phyloP scores from a whole-genome alignment of 2,888 invertebrate species.

The Pemphredon lugubris region DNA sequence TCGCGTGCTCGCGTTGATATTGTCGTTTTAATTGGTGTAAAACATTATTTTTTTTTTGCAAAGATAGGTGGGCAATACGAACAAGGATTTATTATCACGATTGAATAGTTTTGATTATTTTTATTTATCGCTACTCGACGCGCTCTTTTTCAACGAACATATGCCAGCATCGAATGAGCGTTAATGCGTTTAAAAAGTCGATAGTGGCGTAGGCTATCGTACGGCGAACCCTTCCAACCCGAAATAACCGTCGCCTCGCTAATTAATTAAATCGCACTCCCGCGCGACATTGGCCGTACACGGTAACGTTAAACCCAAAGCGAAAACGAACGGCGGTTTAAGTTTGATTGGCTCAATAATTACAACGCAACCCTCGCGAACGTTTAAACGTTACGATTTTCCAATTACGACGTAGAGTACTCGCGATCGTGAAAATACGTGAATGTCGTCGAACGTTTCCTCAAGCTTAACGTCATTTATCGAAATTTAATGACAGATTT shows the following conservation, averaged over 20 bases:
- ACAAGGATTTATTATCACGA: too few relatives aligned
- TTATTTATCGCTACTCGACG: too few relatives aligned
- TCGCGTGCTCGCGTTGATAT: too few relatives aligned
- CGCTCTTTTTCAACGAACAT: too few relatives aligned
- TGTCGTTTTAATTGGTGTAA: too few relatives aligned
- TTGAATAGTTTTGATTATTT: too few relatives aligned
- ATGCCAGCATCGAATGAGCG: too few relatives aligned
- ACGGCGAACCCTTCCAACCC: conserved; percentile 37
- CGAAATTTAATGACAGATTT: too few relatives aligned
- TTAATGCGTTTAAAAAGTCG: conserved; percentile 30
- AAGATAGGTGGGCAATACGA: too few relatives aligned
- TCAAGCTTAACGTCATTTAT: background rate
- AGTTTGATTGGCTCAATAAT: conserved; percentile 54
- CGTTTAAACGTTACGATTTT: conserved; percentile 9
- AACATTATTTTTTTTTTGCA: too few relatives aligned
- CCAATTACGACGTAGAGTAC: conserved; percentile 12
- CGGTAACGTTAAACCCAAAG: conserved; percentile 29
- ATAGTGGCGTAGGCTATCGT: conserved; percentile 34
- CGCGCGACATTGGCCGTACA: conserved; percentile 24
- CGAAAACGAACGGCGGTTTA: conserved; percentile 44
- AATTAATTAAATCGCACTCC: conserved; percentile 61
- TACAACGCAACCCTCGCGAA: conserved; percentile 26
- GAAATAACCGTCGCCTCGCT: conserved; percentile 43
- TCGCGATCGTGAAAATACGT: background rate
- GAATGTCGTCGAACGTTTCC: background rate